Percentiles rank a stretch among this genome's conserved stretches.
Evolutionary conservation across 2,888 invertebrate species (phyloP).

Genomic region (Zele albiditarsus): DNA sequence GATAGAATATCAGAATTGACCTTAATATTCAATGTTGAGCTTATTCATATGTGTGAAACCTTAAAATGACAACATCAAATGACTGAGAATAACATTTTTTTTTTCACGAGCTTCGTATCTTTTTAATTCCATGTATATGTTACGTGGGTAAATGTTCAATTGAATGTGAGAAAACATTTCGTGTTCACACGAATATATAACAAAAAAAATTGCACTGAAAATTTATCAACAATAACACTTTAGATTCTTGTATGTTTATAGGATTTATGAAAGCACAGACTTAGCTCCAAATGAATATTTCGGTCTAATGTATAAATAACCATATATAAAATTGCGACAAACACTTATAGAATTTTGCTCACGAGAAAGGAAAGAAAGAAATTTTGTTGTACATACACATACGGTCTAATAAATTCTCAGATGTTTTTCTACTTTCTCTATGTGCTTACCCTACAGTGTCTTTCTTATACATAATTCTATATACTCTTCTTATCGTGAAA

Average conservation of each 20-base stretch:
- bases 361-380: neutral
- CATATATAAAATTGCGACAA: no score
- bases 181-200: no score
- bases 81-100: neutral
- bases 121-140: no score
- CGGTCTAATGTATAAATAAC: no score
- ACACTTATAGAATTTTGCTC: neutral
- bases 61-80: neutral
- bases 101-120: no score
- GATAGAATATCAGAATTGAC: slow-evolving; percentile 10
- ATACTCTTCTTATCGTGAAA: neutral
- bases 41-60: slow-evolving; percentile 31
- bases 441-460: neutral
- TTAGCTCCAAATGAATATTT: no score
- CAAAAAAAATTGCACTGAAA: no score
- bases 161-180: no score
- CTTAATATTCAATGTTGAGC: slow-evolving; percentile 12
- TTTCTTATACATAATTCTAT: neutral
- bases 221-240: no score
- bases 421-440: slow-evolving; percentile 1
- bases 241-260: no score
- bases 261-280: no score
- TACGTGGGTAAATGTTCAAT: no score
- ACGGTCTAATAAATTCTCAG: slow-evolving; percentile 13
- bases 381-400: neutral